Conservation (phyloP, 2,113 vertebrate genomes). For the Chloropsis cyanopogon region DNA sequence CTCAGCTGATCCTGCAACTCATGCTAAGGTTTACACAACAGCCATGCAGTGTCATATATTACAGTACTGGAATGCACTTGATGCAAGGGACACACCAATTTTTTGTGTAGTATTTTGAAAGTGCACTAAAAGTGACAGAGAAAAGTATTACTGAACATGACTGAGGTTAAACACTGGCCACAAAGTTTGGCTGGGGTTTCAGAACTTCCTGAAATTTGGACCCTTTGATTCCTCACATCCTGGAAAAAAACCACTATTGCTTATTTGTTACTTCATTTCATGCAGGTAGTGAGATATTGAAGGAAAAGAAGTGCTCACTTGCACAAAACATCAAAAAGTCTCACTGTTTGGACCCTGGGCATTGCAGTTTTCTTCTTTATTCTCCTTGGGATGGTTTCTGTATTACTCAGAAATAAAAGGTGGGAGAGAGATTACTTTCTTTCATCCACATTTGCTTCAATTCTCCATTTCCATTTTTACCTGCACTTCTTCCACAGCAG, state of each 20-base stretch:
- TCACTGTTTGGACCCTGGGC: not conserved
- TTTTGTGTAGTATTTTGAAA: not conserved
- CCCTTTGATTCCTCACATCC: not conserved
- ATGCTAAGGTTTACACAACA: not conserved
- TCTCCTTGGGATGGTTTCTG: not conserved
- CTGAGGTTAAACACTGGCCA: not conserved
- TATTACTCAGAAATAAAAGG: not conserved
- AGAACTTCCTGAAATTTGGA: not conserved
- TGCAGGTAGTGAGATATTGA: not conserved
- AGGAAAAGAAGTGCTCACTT: not conserved
- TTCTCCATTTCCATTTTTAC: not conserved
- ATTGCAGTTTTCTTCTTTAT: not conserved
- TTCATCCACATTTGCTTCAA: not conserved
- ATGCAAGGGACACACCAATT: not conserved
- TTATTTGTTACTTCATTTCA: not conserved
- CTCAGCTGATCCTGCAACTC: not conserved
- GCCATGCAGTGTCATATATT: not conserved
- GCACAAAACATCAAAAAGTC: not conserved
- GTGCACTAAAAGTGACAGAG: not conserved
- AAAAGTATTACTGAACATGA: not conserved
- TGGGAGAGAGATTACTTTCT: not conserved
- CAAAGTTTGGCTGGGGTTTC: not conserved
- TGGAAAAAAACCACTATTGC: not conserved
- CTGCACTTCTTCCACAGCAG: not conserved
- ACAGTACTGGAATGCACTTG: not conserved